Evolutionary conservation across 2,888 invertebrate genomes (phyloP), one percentile per base, ranked within the genome.

Genomic region (Drosophila picticornis): DNA sequence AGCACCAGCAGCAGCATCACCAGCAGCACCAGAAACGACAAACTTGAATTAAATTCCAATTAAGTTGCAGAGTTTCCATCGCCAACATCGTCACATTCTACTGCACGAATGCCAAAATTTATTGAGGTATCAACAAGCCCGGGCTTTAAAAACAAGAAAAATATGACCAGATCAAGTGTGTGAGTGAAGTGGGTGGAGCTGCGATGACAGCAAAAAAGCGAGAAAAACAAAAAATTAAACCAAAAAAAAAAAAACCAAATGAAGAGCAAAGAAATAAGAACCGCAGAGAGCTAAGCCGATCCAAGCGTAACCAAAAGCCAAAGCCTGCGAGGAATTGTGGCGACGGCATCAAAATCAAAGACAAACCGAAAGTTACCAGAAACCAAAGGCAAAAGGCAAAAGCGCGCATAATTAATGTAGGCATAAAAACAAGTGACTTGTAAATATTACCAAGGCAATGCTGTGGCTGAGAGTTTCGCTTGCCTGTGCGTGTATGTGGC

Each of bases 341-440:
- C 72, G 68, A 64, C 40, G 77, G 75, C 81, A 80, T 77, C 80
- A 83, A 85, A 87, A 87, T 85, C 85, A 85, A 85, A 85, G 87
- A 81, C 85, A 76, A 84, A 81, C 75, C 53, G 58, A 73, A 82
- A 80, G 72, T 75, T 80, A 58, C 74, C 85, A 73, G 74, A 87
- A 83, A 80, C 78, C 86, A 84, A 84, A 80, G 72, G 67, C 75
- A 75, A 63, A 66, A 59, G 66, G 60, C 76, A 73, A 70, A 77
- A 68, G 87, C 88, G 84, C 88, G 87, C 87, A 86, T 90, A 89
- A 90, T 90, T 90, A 90, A 90, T 90, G 90, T 89, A 82, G 86
- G 88, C 83, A 90, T 90, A 89, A 90, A 90, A 90, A 82, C 88
- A 90, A 90, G 90, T 90, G 90, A 90, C 88, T 90, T 89, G 89